Evolutionary conservation across 2,113 vertebrate genomes (phyloP).

Genomic region (Macquaria ambigua): DNA sequence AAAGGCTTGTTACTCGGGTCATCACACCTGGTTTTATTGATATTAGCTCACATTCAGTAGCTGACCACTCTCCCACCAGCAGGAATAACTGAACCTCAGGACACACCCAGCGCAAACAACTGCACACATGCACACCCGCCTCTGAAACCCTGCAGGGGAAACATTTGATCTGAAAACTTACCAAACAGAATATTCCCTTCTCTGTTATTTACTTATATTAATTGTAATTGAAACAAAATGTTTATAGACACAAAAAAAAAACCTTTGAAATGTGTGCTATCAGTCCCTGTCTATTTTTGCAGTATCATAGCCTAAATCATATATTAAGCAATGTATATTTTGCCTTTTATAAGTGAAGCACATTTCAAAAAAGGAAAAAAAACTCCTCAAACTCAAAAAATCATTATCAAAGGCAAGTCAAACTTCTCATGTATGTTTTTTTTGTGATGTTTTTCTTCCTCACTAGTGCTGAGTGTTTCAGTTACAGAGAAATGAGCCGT

Average conservation of each 20-base stretch:
- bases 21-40: slow-evolving; percentile 25
- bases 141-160: slow-evolving; percentile 3
- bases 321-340: background rate
- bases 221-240: background rate
- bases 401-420: background rate
- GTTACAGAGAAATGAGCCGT: background rate
- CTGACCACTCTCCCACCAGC: slow-evolving; percentile 39
- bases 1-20: slow-evolving; percentile 15
- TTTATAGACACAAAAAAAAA: background rate
- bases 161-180: background rate
- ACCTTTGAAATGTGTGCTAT: background rate
- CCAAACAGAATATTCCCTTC: background rate
- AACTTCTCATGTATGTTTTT: background rate
- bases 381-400: background rate
- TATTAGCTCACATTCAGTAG: slow-evolving; percentile 31
- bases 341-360: background rate
- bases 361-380: background rate
- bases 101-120: slow-evolving; percentile 41
- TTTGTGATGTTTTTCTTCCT: background rate
- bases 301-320: background rate
- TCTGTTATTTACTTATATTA: slow-evolving; percentile 1
- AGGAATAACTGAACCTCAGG: slow-evolving; percentile 36
- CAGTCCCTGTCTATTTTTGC: background rate
- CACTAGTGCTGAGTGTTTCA: background rate
- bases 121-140: background rate